Evolutionary conservation across 2,113 vertebrate genomes (phyloP).

Genomic region (Hippocampus abdominalis): DNA sequence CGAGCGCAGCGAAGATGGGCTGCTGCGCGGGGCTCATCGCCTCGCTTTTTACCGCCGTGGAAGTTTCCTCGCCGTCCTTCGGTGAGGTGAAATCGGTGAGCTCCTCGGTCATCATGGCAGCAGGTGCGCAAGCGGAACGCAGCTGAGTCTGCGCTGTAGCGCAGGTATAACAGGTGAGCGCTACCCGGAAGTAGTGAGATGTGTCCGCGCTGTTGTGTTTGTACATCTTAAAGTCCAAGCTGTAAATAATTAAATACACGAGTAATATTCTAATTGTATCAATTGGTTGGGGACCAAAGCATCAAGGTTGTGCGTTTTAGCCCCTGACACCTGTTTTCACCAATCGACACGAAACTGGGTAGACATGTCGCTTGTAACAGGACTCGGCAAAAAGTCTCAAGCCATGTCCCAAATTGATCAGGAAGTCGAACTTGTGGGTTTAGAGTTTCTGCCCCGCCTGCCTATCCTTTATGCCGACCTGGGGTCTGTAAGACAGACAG

Average conservation of each 20-base stretch:
- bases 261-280: not conserved
- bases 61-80: conserved; percentile 20
- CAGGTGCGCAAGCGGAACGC: conserved; percentile 50
- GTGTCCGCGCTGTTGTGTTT: conserved; percentile 18
- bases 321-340: too few relatives aligned
- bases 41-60: not conserved
- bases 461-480: too few relatives aligned
- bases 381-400: too few relatives aligned
- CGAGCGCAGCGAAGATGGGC: conserved; percentile 46
- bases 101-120: conserved; percentile 57
- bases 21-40: conserved; percentile 29
- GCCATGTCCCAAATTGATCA: too few relatives aligned
- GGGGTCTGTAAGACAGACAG: too few relatives aligned
- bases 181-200: conserved; percentile 67
- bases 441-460: too few relatives aligned
- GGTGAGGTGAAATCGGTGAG: conserved; percentile 47
- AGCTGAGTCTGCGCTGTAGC: conserved; percentile 35
- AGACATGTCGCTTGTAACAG: too few relatives aligned
- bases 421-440: too few relatives aligned
- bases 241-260: not conserved
- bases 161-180: conserved; percentile 71
- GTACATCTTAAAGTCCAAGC: not conserved
- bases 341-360: too few relatives aligned
- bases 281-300: not conserved
- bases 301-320: not conserved